A percentile compares a stretch with the other conserved stretches of the same genome.
Conservation (phyloP, 2,888 invertebrate genomes). For the Elysia crispata region DNA sequence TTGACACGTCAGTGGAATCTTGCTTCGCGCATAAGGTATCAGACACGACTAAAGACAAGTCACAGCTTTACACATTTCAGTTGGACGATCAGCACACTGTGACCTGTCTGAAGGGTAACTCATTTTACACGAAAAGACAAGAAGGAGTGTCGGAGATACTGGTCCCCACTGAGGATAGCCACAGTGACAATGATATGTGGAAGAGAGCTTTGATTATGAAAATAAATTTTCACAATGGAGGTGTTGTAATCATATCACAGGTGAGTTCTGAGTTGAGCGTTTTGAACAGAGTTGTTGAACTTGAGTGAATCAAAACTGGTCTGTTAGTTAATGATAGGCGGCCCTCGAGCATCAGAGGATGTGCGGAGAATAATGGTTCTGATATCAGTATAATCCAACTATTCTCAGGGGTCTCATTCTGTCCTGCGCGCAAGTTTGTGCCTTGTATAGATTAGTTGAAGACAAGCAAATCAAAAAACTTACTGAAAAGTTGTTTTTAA, state of each 20-base stretch:
- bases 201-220: constrained; percentile 24
- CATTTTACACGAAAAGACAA: not conserved
- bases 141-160: constrained; percentile 17
- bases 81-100: constrained; percentile 14
- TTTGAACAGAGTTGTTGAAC: too few relatives aligned
- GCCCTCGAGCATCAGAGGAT: too few relatives aligned
- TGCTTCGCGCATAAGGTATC: constrained; percentile 36
- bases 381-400: too few relatives aligned
- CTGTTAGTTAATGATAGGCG: too few relatives aligned
- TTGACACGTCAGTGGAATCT: constrained; percentile 48
- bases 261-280: constrained; percentile 13
- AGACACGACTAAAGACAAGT: not conserved
- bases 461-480: too few relatives aligned
- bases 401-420: too few relatives aligned
- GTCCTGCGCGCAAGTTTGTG: too few relatives aligned
- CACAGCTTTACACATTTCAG: not conserved
- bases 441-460: too few relatives aligned
- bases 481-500: too few relatives aligned
- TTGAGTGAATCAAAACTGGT: too few relatives aligned
- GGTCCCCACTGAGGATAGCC: constrained; percentile 10
- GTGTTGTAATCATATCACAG: constrained; percentile 47
- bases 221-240: constrained; percentile 21
- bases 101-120: constrained; percentile 29
- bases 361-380: too few relatives aligned
- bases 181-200: not conserved